These are phyloP conservation scores for Tragulus kanchil DNA, from an alignment of 2,113 vertebrate species.

Conservation along the genomic window DNA sequence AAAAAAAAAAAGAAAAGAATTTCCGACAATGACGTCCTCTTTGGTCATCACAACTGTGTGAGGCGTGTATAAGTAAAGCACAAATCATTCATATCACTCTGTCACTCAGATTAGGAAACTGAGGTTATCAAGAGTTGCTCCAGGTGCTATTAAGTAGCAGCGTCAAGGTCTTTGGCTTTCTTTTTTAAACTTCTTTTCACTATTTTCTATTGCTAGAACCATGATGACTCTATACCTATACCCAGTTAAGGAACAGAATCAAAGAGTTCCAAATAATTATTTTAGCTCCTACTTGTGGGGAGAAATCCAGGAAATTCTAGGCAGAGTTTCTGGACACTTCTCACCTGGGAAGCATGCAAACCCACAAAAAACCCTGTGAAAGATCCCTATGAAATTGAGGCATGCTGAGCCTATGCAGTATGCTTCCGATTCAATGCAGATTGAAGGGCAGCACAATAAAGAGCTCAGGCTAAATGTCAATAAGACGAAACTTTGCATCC, in stretches of 20 bases:
- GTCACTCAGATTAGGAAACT: not conserved
- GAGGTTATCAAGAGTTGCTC: not conserved
- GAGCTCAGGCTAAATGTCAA: not conserved
- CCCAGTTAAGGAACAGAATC: not conserved
- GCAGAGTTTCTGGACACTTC: not conserved
- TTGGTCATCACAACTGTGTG: not conserved
- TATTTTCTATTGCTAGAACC: not conserved
- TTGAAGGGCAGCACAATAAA: not conserved
- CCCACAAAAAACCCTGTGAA: not conserved
- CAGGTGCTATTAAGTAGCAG: not conserved
- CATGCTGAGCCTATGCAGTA: not conserved
- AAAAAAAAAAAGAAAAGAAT: not conserved
- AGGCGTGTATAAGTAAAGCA: not conserved
- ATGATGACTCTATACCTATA: not conserved
- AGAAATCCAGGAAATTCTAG: not conserved
- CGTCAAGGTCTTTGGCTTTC: not conserved
- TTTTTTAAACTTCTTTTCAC: not conserved
- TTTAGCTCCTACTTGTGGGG: not conserved
- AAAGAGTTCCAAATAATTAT: conserved; percentile 3
- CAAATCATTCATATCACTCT: not conserved
- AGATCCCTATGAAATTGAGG: not conserved
- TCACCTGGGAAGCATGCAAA: not conserved
- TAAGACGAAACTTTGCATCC: not conserved
- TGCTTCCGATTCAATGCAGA: not conserved
- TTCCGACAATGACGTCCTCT: not conserved